A percentile compares a stretch with the other conserved stretches of the same genome.
Evolutionary conservation across 2,113 vertebrate species (phyloP).

Genomic region (Bufo bufo): DNA sequence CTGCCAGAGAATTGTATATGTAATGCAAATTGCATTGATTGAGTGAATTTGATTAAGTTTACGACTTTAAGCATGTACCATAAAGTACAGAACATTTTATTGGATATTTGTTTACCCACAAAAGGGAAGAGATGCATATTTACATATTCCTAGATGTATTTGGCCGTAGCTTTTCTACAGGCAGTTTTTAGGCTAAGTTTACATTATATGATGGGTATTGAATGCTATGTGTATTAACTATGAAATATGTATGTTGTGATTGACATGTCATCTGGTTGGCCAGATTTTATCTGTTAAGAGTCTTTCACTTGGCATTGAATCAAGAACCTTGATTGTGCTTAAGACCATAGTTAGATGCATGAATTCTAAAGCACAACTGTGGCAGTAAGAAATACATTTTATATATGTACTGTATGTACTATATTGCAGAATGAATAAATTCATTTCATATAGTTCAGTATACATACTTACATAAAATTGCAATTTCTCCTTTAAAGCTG

Average conservation of each 20-base stretch:
- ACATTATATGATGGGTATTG: background rate
- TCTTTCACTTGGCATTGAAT: background rate
- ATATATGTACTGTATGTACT: too few species aligned
- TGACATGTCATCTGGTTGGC: background rate
- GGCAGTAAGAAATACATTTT: too few species aligned
- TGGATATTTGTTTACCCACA: background rate
- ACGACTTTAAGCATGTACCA: background rate
- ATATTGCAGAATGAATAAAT: too few species aligned
- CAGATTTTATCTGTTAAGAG: background rate
- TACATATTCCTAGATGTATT: background rate
- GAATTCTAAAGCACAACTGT: background rate
- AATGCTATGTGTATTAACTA: background rate
- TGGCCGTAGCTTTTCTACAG: background rate
- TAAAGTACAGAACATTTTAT: background rate
- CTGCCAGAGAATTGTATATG: conserved; percentile 1
- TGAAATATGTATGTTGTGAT: background rate
- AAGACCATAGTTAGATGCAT: background rate
- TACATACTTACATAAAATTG: too few species aligned
- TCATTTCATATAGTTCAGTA: too few species aligned
- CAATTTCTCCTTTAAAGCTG: too few species aligned
- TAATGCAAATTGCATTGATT: conserved; percentile 19
- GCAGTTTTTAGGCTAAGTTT: background rate
- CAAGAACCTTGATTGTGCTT: background rate
- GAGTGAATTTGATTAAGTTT: background rate
- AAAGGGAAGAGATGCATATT: background rate